Base-by-base conservation (phyloP, 1,140 invertebrate genomes). In the Homarus americanus region DNA sequence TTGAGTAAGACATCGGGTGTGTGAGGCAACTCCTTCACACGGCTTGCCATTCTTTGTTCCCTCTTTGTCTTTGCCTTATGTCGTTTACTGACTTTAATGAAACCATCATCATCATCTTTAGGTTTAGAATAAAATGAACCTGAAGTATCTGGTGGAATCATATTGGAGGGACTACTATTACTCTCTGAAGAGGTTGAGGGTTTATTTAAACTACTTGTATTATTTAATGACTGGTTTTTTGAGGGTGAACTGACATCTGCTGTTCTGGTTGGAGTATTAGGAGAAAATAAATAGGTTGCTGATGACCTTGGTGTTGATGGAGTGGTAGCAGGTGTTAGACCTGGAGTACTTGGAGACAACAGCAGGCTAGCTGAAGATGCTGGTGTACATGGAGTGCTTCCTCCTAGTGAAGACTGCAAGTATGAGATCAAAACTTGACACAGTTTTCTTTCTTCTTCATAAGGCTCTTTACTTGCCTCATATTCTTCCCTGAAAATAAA, bases 1-100 rank as follows among this genome's bases (percentile, higher is more conserved):
- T 91, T 91, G 0, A 58, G 20, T 40, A 91, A 41, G 32, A 91
- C 91, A 82, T 91, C 91, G 32, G 91, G 91, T n/a, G 91, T 80
- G 63, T 91, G 91, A 24, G 91, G 84, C 34, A 58, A 58, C 12
- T 91, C 91, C 41, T 87, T 91, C n/a, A 82, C 79, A 32, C 79
- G 49, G 44, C 40, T 82, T 41, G 83, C 84, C 20, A 82, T 17
- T 38, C 69, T 86, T 5, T 82, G 83, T 28, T 91, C 76, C 24
- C 63, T 44, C 44, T 73, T 28, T 15, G 24, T 34, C 38, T 82
- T 75, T 76, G 44, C 49, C 40, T 87, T 76, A 32, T 41, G 58
- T n/a, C 84, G 38, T 44, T 91, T 91, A 41, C 80, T 90, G 12
- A 90, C 41, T 5, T 34, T 73, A 24, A 28, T 49, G 34, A 82